These are phyloP conservation scores for Selene dorsalis DNA, from an alignment of 2,797 vertebrate species.

Conservation along the genomic window DNA sequence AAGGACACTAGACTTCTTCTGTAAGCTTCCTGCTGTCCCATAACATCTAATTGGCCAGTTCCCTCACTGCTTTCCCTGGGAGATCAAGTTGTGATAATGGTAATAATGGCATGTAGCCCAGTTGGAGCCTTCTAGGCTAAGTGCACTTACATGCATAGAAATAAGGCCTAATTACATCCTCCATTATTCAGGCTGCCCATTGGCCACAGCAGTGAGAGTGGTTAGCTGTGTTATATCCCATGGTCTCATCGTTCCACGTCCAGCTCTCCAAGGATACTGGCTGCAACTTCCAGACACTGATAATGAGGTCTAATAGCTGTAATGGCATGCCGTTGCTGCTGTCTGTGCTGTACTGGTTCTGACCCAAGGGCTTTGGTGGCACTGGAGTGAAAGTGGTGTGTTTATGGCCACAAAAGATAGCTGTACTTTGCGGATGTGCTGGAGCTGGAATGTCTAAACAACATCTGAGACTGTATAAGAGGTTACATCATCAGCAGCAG, in stretches of 20 bases:
- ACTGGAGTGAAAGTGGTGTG: slow-evolving; percentile 20
- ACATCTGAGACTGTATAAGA: slow-evolving; percentile 62
- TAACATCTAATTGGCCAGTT: slow-evolving; percentile 55
- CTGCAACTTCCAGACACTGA: slow-evolving; percentile 31
- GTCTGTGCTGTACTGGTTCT: not conserved
- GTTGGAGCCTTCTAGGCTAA: slow-evolving; percentile 67
- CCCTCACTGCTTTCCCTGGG: slow-evolving; percentile 56
- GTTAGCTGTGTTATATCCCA: slow-evolving; percentile 12
- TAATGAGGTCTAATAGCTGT: slow-evolving; percentile 49
- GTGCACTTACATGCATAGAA: slow-evolving; percentile 79
- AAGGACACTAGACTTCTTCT: slow-evolving; percentile 21
- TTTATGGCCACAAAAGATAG: not conserved
- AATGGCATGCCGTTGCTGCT: slow-evolving; percentile 5
- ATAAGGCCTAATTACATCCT: slow-evolving; percentile 74
- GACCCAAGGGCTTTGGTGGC: slow-evolving; percentile 20
- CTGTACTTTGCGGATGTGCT: slow-evolving; percentile 2
- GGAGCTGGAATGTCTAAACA: slow-evolving; percentile 51
- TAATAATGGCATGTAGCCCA: slow-evolving; percentile 74
- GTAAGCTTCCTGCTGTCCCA: slow-evolving; percentile 26
- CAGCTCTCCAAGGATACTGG: slow-evolving; percentile 39
- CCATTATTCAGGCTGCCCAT: slow-evolving; percentile 68
- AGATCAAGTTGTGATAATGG: slow-evolving; percentile 76
- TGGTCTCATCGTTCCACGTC: slow-evolving; percentile 26
- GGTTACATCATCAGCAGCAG: slow-evolving; percentile 65
- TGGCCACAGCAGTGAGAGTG: slow-evolving; percentile 46